Evolutionary conservation across 2,113 vertebrate genomes (phyloP).

Genomic region (Marmota flaviventris): DNA sequence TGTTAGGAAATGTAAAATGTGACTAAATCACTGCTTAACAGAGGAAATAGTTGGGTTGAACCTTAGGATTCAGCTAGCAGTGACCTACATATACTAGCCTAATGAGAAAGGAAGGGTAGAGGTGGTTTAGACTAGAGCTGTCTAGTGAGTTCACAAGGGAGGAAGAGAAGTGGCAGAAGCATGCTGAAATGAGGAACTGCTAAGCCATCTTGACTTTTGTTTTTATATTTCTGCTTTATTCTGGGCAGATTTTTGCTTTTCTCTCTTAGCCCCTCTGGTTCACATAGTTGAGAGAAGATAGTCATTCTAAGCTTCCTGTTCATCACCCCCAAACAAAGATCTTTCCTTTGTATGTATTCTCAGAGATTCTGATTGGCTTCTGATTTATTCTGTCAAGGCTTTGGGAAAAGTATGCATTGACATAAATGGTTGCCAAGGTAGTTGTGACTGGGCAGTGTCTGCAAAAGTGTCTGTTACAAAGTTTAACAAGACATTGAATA

Average conservation of each 20-base stretch:
- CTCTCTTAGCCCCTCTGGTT: not conserved
- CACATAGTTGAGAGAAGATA: not conserved
- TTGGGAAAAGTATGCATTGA: not conserved
- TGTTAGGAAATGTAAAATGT: conserved; percentile 8
- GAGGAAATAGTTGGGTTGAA: not conserved
- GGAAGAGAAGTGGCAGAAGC: not conserved
- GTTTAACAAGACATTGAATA: not conserved
- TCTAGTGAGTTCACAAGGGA: not conserved
- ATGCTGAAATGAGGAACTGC: not conserved
- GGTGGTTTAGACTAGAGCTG: not conserved
- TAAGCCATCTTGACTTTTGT: not conserved
- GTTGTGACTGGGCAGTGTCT: not conserved
- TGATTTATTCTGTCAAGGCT: not conserved
- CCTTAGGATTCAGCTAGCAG: not conserved
- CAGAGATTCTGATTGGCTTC: not conserved
- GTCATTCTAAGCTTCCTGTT: not conserved
- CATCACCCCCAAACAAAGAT: not conserved
- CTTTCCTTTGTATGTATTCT: not conserved
- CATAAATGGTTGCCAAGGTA: not conserved
- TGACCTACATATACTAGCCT: conserved; percentile 22
- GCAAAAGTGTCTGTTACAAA: not conserved
- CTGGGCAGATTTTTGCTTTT: not conserved
- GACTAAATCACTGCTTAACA: not conserved
- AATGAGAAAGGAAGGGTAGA: not conserved
- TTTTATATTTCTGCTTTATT: not conserved